Base-by-base conservation (phyloP, 2,797 vertebrate genomes). In the Alcedo atthis region DNA sequence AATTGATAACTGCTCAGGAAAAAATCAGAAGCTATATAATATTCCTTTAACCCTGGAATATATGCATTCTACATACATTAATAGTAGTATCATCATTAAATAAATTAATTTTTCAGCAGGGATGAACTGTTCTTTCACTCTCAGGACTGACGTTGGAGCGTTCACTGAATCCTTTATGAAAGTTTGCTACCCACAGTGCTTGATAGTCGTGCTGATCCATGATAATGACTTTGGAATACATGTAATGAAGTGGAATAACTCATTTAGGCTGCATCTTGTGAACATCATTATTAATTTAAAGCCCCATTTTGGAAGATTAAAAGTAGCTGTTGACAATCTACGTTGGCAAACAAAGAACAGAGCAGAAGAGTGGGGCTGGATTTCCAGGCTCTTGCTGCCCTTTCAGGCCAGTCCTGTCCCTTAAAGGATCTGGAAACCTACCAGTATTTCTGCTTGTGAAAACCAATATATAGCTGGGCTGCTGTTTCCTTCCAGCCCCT, bases 241-340 rank as follows among this genome's bases (percentile, higher is more conserved):
- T 68, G 63, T 83, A 93, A 89, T 93, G 80, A 92, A 83, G 82
- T 89, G 69, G 69, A 87, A 89, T 93, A 95, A 92, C 54, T 90
- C 4, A 61, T 87, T 87, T 91, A 76, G 73, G 73, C 57, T 89
- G 43, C 58, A 73, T 76, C 80, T 83, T 87, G 70, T 93, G 70
- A 84, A 59, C 85, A 81, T 67, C 19, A 69, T 89, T 81, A 91
- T 85, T 94, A 84, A 94, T 85, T 93, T 71, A 79, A 83, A 84
- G 7, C 21, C 25, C 2, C 11, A 4, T 79, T 92, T 93, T 54
- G 86, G 12, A 79, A 89, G 35, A 85, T 61, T 85, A 75, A 70
- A 78, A 77, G 55, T 79, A 79, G 28, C 25, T 87, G 54, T 71
- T 62, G 48, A 83, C 0, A 3, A 66, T 69, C 35, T 59, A 16